Conservation (phyloP, 2,113 vertebrate species). For the Meles meles region DNA sequence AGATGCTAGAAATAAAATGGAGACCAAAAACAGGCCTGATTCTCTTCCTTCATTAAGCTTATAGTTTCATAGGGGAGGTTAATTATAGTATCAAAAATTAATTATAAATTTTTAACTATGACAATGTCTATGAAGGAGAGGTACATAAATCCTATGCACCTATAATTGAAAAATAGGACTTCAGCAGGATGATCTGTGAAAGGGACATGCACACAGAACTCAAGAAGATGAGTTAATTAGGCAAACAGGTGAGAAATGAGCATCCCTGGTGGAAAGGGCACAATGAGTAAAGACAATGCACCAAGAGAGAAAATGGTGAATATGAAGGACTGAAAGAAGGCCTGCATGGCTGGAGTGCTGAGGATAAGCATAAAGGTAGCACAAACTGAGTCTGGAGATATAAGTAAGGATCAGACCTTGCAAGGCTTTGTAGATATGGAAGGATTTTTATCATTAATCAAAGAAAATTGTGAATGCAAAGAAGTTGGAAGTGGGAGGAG, state of each 20-base stretch:
- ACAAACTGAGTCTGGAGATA: not conserved
- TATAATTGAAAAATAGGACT: not conserved
- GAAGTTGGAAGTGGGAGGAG: not conserved
- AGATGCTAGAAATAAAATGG: not conserved
- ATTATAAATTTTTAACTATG: not conserved
- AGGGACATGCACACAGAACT: not conserved
- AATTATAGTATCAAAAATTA: not conserved
- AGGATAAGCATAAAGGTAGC: not conserved
- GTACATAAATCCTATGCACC: not conserved
- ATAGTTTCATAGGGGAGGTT: not conserved
- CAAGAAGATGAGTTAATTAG: not conserved
- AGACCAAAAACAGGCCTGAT: not conserved
- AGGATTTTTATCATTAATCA: not conserved
- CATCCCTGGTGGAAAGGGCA: not conserved
- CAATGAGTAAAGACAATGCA: not conserved
- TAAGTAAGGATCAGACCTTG: not conserved
- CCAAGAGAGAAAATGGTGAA: not conserved
- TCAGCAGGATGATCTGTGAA: not conserved
- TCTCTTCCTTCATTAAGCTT: not conserved
- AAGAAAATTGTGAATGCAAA: not conserved
- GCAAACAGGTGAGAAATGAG: not conserved
- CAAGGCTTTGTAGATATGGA: not conserved
- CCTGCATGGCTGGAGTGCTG: no score
- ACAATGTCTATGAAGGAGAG: not conserved
- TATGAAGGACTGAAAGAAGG: not conserved